phyloP scores from a whole-genome alignment of 2,113 vertebrate genomes.

The Gnathonemus longibarbis region DNA sequence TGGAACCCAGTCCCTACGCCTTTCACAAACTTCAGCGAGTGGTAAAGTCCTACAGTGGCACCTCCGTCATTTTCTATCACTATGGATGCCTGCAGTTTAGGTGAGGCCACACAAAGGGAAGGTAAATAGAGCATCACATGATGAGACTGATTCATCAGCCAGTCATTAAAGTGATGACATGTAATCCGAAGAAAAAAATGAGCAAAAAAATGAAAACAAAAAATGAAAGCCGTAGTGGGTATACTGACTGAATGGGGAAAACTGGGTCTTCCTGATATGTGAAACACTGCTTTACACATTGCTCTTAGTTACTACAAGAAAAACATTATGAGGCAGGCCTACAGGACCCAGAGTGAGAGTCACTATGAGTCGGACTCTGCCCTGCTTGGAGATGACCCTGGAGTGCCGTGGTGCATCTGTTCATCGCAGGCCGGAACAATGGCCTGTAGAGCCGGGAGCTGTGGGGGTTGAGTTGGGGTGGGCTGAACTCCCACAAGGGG shows the following conservation, averaged over 20 bases:
- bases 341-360: neutral
- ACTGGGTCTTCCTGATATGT: neutral
- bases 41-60: neutral
- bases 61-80: neutral
- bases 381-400: slow-evolving; percentile 12
- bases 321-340: neutral
- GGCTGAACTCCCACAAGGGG: slow-evolving; percentile 54
- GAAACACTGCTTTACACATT: neutral
- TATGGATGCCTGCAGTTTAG: neutral
- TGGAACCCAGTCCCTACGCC: neutral
- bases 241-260: neutral
- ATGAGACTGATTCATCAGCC: neutral
- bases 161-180: neutral
- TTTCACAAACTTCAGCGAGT: neutral
- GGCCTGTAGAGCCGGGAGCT: slow-evolving; percentile 49
- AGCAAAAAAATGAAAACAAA: neutral
- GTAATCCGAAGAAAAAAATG: neutral
- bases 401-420: slow-evolving; percentile 24
- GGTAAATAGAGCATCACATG: neutral
- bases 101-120: neutral
- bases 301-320: neutral
- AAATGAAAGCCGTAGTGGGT: neutral
- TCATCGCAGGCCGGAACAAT: slow-evolving; percentile 38
- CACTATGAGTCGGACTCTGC: slow-evolving; percentile 10
- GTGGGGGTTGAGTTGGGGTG: slow-evolving; percentile 50